Conservation (phyloP, 1,140 invertebrate genomes). For the Phocides pigmalion region DNA sequence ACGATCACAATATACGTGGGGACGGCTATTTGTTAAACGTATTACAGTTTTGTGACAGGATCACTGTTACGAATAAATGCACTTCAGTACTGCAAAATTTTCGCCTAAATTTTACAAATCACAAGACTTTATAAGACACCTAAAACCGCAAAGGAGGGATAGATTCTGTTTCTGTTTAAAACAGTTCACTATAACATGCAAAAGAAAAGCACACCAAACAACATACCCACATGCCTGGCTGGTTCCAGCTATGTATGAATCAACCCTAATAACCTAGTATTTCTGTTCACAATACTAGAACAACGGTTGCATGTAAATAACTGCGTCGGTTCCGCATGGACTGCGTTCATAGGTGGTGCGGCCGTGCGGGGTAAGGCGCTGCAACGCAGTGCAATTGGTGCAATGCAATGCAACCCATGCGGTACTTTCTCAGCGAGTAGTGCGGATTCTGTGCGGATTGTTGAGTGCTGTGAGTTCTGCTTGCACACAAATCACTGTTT, state of each 20-base stretch:
- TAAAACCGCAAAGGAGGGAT: too few species aligned
- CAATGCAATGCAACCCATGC: too few species aligned
- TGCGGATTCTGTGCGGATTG: not conserved
- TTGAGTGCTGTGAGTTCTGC: too few species aligned
- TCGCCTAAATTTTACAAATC: too few species aligned
- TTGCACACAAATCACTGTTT: not conserved
- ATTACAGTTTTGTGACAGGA: too few species aligned
- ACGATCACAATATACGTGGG: too few species aligned
- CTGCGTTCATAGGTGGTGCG: not conserved
- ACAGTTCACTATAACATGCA: not conserved
- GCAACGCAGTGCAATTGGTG: not conserved
- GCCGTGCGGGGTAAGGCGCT: not conserved
- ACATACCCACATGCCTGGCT: not conserved
- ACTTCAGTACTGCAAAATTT: too few species aligned
- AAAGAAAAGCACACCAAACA: not conserved
- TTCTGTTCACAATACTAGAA: slow-evolving; percentile 6
- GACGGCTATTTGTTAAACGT: too few species aligned
- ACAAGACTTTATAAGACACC: too few species aligned
- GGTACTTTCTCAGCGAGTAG: not conserved
- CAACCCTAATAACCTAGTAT: slow-evolving; percentile 15
- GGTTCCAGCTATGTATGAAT: slow-evolving; percentile 10
- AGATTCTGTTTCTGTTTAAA: too few species aligned
- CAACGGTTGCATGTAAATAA: not conserved
- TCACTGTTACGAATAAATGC: too few species aligned
- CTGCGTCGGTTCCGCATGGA: slow-evolving; percentile 9